These are phyloP conservation scores for Ecliptopera silaceata DNA, from an alignment of 2,888 invertebrate genomes.

Conservation along the genomic window DNA sequence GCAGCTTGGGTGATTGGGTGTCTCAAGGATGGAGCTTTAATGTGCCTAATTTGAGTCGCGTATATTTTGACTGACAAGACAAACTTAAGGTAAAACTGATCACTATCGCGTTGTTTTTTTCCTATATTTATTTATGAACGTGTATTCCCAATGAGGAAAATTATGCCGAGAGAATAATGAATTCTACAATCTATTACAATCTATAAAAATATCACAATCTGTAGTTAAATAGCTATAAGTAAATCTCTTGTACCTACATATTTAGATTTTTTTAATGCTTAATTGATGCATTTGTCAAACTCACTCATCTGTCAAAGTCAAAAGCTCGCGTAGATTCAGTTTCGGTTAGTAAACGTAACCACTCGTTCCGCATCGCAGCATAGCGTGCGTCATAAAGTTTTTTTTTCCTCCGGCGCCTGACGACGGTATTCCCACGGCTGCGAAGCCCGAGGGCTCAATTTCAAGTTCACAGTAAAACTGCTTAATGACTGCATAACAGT, in stretches of 20 bases:
- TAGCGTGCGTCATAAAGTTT: constrained; percentile 54
- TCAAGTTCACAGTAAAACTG: constrained; percentile 48
- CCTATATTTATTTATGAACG: background rate
- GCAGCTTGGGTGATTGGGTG: too few species aligned
- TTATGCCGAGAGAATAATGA: background rate
- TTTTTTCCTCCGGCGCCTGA: constrained; percentile 48
- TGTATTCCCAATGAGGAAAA: background rate
- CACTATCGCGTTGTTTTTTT: background rate
- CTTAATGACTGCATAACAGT: constrained; percentile 39
- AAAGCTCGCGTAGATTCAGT: background rate
- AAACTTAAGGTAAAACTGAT: background rate
- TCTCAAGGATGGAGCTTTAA: background rate
- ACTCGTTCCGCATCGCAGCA: background rate
- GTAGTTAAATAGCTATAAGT: too few species aligned
- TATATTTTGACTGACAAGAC: background rate
- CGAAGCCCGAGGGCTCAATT: constrained; percentile 50
- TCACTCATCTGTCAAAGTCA: too few species aligned
- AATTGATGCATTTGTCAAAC: too few species aligned
- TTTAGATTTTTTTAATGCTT: too few species aligned
- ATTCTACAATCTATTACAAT: too few species aligned
- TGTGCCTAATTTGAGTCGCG: background rate
- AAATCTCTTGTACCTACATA: too few species aligned
- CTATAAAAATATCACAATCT: too few species aligned
- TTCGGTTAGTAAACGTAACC: background rate
- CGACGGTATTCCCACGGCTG: constrained; percentile 55